Conservation (phyloP, 2,888 invertebrate genomes). For the Tipula vernalis region DNA sequence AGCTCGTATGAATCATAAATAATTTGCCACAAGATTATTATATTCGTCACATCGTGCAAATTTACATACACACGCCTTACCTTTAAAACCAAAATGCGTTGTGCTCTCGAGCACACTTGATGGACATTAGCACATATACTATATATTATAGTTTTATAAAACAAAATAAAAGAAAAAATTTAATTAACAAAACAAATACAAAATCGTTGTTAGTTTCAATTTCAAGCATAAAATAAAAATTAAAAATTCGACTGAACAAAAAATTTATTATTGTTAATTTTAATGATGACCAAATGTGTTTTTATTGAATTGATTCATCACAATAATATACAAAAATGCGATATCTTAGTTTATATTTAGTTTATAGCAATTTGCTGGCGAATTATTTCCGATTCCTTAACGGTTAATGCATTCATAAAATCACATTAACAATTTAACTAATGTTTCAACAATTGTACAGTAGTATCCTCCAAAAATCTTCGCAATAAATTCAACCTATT, state of each 20-base stretch:
- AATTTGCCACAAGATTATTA: not conserved
- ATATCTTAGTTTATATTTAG: not conserved
- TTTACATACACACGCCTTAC: not conserved
- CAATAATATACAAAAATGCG: not conserved
- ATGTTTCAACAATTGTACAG: not conserved
- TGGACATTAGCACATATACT: not conserved
- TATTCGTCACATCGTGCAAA: not conserved
- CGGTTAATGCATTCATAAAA: not conserved
- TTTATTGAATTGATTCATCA: not conserved
- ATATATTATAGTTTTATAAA: not conserved
- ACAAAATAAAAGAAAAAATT: not conserved
- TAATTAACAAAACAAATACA: not conserved
- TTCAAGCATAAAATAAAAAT: not conserved
- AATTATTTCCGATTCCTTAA: not conserved
- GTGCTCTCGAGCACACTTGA: not conserved
- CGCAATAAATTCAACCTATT: not conserved
- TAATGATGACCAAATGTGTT: constrained; percentile 4
- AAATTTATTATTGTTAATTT: not conserved
- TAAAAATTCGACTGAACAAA: not conserved
- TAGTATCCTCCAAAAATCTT: too few species aligned
- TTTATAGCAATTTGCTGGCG: not conserved
- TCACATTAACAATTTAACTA: not conserved
- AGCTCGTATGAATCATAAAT: not conserved
- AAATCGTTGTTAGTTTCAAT: not conserved
- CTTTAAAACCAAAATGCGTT: not conserved